These are phyloP conservation scores for Drosophila austrosaltans DNA, from an alignment of 2,888 invertebrate genomes.

Conservation along the genomic window DNA sequence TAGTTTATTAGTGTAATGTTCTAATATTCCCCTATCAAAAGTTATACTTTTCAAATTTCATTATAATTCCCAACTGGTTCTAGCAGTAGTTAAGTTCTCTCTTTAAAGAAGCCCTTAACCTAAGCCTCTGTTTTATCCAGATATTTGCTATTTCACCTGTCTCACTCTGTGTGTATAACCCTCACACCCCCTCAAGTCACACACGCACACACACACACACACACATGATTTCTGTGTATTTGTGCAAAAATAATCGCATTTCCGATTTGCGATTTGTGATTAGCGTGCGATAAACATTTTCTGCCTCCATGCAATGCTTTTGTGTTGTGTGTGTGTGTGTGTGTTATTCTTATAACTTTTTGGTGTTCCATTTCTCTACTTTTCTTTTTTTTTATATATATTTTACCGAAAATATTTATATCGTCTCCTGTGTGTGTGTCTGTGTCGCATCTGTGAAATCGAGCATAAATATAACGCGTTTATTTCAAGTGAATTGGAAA, in stretches of 20 bases:
- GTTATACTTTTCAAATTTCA: neutral
- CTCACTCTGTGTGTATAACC: neutral
- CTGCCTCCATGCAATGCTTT: constrained; percentile 17
- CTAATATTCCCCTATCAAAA: too few species aligned
- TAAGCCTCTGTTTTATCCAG: constrained; percentile 33
- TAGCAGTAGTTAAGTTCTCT: neutral
- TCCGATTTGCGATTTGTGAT: constrained; percentile 77
- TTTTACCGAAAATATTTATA: constrained; percentile 15
- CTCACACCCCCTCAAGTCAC: neutral
- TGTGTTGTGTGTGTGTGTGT: constrained; percentile 28
- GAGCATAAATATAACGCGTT: constrained; percentile 69
- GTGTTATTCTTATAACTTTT: constrained; percentile 3
- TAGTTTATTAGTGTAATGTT: too few species aligned
- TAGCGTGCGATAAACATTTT: constrained; percentile 71
- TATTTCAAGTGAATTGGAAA: constrained; percentile 68
- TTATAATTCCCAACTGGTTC: neutral
- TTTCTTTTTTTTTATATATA: constrained; percentile 2
- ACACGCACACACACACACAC: neutral
- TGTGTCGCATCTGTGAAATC: constrained; percentile 41
- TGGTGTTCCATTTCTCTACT: constrained; percentile 10
- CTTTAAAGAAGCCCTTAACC: neutral
- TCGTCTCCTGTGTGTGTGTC: neutral
- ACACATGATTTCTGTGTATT: constrained; percentile 19
- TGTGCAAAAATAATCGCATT: constrained; percentile 75
- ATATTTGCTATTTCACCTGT: constrained; percentile 19